Base-by-base conservation (phyloP, 2,113 vertebrate species). In the Gambusia affinis region DNA sequence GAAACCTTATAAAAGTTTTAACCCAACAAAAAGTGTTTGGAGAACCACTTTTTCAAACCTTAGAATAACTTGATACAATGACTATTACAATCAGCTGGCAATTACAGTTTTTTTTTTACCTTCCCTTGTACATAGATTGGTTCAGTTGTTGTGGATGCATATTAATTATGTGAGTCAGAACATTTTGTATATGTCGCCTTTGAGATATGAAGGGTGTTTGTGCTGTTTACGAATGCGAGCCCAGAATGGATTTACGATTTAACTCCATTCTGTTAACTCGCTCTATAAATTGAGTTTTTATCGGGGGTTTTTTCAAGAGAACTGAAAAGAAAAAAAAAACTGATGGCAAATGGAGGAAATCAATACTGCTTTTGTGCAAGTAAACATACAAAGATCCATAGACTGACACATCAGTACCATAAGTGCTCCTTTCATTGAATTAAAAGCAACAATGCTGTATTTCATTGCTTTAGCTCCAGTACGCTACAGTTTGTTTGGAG, bases 391-490 rank as follows among this genome's bases (percentile, higher is more conserved):
- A 76, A 76, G 29, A 72, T 73, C 7, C 14, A 54, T 33, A 42
- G 62, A 66, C 47, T 73, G 62, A 39, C 4, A 35, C 31, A 60
- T 14, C 67, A 77, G 62, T 67, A 63, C 35, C 33, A n/a, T 31
- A 30, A 68, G 33, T 47, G 15, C 60, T 68, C 33, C 33, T 72
- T 73, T 6, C 73, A 74, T 76, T 75, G 31, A 64, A 83, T 75
- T 54, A 62, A 62, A 7, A 75, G 64, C 75, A 80, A 69, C 68
- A 60, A 35, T 28, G 15, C 47, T 84, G 7, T 69, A 3, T 73
- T 24, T 42, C 73, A 70, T 64, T 30, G 66, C 68, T 73, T 79
- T 64, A 67, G n/a, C 47, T 73, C 65, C 42, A 70, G 64, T 10
- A 19, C 44, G 39, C 73, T 2, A 27, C 60, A 69, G 42, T 8